Conservation (phyloP, 2,888 invertebrate species). For the Epinotia bilunana region DNA sequence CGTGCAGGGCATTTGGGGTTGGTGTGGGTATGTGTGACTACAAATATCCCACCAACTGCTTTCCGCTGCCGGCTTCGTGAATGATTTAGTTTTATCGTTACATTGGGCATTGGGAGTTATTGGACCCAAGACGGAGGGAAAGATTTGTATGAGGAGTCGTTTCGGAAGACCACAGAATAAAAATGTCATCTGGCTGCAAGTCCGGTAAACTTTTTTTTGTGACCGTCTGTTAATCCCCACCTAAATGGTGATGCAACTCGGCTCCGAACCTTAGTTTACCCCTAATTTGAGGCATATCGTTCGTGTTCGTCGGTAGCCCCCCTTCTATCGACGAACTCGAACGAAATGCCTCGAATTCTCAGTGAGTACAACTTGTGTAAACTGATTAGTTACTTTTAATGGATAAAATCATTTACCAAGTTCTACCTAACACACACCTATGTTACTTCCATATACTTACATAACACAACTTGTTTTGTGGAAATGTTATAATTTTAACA, state of each 20-base stretch:
- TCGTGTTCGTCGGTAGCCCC: no score
- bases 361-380: neutral
- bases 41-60: conserved; percentile 21
- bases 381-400: neutral
- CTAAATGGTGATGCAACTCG: neutral
- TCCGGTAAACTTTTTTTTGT: neutral
- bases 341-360: no score
- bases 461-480: conserved; percentile 20
- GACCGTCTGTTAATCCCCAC: neutral
- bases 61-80: conserved; percentile 18
- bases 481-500: conserved; percentile 29
- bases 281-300: no score
- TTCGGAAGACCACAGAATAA: neutral
- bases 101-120: conserved; percentile 31
- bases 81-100: conserved; percentile 36
- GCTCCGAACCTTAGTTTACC: neutral
- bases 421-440: neutral
- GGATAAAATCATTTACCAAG: no score
- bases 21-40: conserved; percentile 28
- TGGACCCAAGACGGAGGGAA: conserved; percentile 8
- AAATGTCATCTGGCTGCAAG: neutral
- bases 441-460: conserved; percentile 6
- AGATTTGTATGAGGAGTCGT: conserved; percentile 16
- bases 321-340: no score
- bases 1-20: conserved; percentile 10